Base-by-base conservation (phyloP, 2,888 invertebrate genomes). In the Pristionchus mayeri region DNA sequence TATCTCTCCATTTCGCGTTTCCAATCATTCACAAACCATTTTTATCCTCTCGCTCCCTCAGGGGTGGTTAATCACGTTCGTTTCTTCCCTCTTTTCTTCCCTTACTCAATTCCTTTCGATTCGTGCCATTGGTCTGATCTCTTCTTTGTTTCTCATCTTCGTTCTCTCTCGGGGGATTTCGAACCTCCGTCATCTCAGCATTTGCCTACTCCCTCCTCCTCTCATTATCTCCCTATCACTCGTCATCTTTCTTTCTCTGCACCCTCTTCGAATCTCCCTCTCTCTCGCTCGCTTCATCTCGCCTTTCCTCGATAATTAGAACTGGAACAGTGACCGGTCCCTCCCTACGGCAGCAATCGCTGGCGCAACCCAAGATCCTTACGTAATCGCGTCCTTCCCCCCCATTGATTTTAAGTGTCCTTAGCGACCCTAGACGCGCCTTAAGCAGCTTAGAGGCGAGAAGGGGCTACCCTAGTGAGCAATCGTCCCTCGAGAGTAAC, bases 241-340 rank as follows among this genome's bases (percentile, higher is more conserved):
- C 75, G 75, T 48, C 75, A 27, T 44, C 76, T 11, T 48, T 44
- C 16, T n/a, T 24, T 44, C 44, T 50, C 76, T 78, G 76, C 50
- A 18, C 50, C 11, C 50, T 78, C 76, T n/a, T 13, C 21, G 3
- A 21, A 37, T 57, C n/a, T 27, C 9, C 18, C 2, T 48, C 37
- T 57, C 57, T 80, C 21, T 24, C 80, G 40, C 57, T 24, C 24
- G 18, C 52, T 24, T 79, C 52, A 24, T 60, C 37, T 21, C 24
- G 30, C 48, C 57, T 54, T 27, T 34, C 44, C n/a, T 80, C 34
- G 80, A 30, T 48, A 50, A 78, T 78, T 50, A 78, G 76, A 78
- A 78, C 76, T 78, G 76, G 76, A 78, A 78, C 76, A 78, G 76
- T 78, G 76, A 78, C 76, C 76, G 76, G 76, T 78, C 76, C 76